A percentile compares a stretch with the other conserved stretches of the same genome.
These are phyloP conservation scores for Kuschelorhynchus macadamiae DNA, from an alignment of 2,888 invertebrate genomes.

Conservation along the genomic window DNA sequence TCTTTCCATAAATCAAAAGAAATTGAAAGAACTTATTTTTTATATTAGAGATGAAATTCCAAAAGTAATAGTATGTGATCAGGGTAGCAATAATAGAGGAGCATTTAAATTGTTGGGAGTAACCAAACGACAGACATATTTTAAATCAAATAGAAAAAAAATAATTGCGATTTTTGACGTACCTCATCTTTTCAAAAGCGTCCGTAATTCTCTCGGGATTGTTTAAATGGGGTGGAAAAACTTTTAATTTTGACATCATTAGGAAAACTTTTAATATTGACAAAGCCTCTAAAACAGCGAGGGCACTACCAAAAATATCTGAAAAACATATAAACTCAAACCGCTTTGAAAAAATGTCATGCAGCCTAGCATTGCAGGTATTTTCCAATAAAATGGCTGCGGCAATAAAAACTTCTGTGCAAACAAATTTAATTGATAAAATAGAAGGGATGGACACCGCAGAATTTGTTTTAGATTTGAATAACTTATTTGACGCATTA, in stretches of 20 bases:
- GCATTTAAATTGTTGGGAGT: background rate
- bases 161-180: constrained; percentile 10
- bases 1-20: background rate
- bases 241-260: constrained; percentile 1
- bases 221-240: background rate
- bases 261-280: constrained; percentile 6
- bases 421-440: background rate
- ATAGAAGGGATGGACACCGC: constrained; percentile 2
- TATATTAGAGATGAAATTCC: background rate
- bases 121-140: background rate
- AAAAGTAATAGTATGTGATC: constrained; percentile 1
- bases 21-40: background rate
- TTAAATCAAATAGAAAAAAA: background rate
- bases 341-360: constrained; percentile 12
- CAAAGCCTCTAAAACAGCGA: background rate
- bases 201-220: background rate
- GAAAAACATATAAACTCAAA: constrained; percentile 12
- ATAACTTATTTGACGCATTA: constrained; percentile 6
- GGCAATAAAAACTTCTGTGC: background rate
- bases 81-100: constrained; percentile 3
- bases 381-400: constrained; percentile 7
- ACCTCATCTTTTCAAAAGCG: constrained; percentile 13
- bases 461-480: background rate
- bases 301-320: constrained; percentile 8
- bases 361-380: constrained; percentile 4